Evolutionary conservation across 2,888 invertebrate genomes (phyloP), one percentile per base, ranked within the genome.

Genomic region (Pemphredon lugubris): DNA sequence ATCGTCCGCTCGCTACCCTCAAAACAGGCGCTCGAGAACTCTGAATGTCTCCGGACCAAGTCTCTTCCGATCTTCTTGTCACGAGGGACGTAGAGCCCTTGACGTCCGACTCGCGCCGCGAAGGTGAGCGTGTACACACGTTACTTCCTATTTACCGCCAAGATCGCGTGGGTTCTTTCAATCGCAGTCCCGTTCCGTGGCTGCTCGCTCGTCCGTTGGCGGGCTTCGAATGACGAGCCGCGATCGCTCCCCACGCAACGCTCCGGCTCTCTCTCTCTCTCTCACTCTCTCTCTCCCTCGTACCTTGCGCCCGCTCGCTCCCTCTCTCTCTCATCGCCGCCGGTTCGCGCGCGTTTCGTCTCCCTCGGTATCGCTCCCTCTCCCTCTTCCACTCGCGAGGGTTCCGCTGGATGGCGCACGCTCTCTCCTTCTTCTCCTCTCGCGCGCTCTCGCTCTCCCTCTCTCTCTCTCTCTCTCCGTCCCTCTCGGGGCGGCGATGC

Each of bases 141-240:
- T 20, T 68, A 55, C 55, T 60, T n/a, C 51, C 50, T 65, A 69
- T 72, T 59, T 48, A 61, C 39, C 67, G 64, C 67, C 53, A 42
- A 60, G 66, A 71, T 82, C 79, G 83, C 75, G 83, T 79, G 77
- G 79, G 39, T 77, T 71, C 69, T 59, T 69, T 81, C 67, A 79
- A 84, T 82, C 82, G 84, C 78, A 79, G 78, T 84, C 86, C 85
- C 79, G 83, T 84, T 76, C 83, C 84, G 84, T 84, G 82, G 87
- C 80, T 88, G 87, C 86, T 87, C 88, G 88, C 88, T 87, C 88
- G 87, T 86, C 88, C 87, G 88, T 88, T 88, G 88, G 88, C 88
- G 88, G 88, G 88, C 88, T 88, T 88, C 88, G 88, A 88, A 88
- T 88, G 88, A 86, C 84, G 85, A 82, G 82, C 84, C 81, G 78